Conservation (phyloP, 2,113 vertebrate genomes). For the Rhynchopsitta pachyrhyncha region DNA sequence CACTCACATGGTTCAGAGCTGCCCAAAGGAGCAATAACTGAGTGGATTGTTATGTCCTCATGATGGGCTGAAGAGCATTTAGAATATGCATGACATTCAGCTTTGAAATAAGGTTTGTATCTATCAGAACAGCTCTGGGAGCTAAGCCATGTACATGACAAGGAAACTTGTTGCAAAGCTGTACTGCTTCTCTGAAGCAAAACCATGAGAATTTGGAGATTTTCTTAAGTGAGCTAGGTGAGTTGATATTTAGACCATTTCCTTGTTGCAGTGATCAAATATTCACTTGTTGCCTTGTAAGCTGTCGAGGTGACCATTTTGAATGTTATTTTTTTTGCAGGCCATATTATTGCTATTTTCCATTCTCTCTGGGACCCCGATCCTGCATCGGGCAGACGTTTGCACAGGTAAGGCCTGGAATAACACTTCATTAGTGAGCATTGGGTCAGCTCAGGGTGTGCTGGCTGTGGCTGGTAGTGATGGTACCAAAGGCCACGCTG, state of each 20-base stretch:
- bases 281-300: neutral
- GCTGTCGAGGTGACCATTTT: neutral
- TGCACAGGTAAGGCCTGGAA: slow-evolving; percentile 80
- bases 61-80: neutral
- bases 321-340: slow-evolving; percentile 23
- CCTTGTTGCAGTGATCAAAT: neutral
- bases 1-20: neutral
- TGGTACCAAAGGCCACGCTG: neutral
- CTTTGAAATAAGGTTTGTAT: neutral
- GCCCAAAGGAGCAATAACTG: neutral
- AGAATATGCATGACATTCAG: neutral
- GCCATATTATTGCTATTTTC: slow-evolving; percentile 79
- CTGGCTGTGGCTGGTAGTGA: neutral
- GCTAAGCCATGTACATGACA: neutral
- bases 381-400: slow-evolving; percentile 89
- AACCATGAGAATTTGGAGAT: neutral
- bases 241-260: neutral
- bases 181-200: neutral
- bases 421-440: rapidly evolving
- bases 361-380: slow-evolving; percentile 88
- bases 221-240: neutral
- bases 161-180: neutral
- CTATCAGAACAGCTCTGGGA: neutral
- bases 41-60: rapidly evolving
- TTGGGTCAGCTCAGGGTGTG: neutral